Base-by-base conservation (phyloP, 2,113 vertebrate genomes). In the Empidonax alnorum region DNA sequence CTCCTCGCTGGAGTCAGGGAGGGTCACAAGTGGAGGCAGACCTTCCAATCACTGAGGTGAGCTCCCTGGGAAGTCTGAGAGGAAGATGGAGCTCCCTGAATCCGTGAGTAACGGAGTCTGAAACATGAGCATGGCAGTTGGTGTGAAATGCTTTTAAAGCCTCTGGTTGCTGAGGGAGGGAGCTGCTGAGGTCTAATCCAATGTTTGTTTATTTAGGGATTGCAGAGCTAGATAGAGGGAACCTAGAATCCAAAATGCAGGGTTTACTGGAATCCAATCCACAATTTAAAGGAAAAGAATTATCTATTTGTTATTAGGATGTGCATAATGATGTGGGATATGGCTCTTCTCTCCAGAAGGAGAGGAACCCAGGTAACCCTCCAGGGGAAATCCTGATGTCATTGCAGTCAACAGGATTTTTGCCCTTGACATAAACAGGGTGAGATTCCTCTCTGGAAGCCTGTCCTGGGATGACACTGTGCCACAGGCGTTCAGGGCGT, bases 181-280 rank as follows among this genome's bases (percentile, higher is more conserved):
- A 91, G 49, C 72, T 83, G 78, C 22, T 77, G 59, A 87, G 52
- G 41, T 82, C 67, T 95, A 76, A 95, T 95, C 74, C 89, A 20
- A 2, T 87, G 84, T 95, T 95, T 97, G 66, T 95, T 95, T 95
- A 62, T 75, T 87, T 52, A 72, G n/a, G 44, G 44, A 91, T 95
- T 94, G 91, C 91, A 79, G 81, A 63, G 28, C 41, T 25, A 89
- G 89, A 72, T 82, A 73, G 77, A 89, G n/a, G 69, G 74, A 91
- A 82, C n/a, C n/a, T 75, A 52, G 77, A 87, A 81, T 92, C 56
- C 52, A 76, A 95, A 89, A 94, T 18, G 58, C 69, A 76, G 37
- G 28, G 28, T 65, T 93, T 91, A 68, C 47, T 12, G 2, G 42
- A 65, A 75, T 61, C 61, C 27, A 68, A 13, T 84, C 44, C 66